Evolutionary conservation across 2,113 vertebrate species (phyloP).

Genomic region (Crotalus viridis): DNA sequence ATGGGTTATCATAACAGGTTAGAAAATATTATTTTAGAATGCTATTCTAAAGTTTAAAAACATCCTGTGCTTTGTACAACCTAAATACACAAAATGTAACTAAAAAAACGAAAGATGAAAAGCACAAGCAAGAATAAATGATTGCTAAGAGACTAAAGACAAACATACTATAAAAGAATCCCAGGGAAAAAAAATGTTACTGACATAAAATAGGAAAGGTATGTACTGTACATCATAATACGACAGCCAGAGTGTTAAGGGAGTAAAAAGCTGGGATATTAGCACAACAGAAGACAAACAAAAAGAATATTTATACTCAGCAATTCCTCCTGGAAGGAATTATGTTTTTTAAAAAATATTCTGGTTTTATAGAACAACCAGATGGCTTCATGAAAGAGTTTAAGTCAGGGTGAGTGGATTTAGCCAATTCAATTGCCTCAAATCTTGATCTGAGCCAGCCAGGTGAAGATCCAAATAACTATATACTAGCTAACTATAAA

Average conservation of each 20-base stretch:
- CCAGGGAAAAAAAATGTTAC: neutral
- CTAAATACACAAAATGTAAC: neutral
- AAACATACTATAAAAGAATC: neutral
- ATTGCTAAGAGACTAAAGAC: neutral
- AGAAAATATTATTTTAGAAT: neutral
- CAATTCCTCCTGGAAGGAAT: neutral
- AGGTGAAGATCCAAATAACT: neutral
- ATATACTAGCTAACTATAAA: neutral
- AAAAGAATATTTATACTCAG: conserved; percentile 13
- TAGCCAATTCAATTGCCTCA: neutral
- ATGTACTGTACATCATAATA: neutral
- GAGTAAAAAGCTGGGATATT: neutral
- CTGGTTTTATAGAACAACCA: neutral
- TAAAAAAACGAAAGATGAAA: neutral
- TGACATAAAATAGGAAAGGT: neutral
- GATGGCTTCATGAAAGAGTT: neutral
- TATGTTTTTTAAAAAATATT: neutral
- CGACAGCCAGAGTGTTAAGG: neutral
- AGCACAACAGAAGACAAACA: neutral
- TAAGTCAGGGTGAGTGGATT: neutral
- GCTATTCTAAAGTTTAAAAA: neutral
- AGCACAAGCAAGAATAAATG: neutral
- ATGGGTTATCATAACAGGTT: neutral
- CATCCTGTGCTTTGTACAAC: neutral
- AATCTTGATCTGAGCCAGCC: neutral